Base-by-base conservation (phyloP, 2,113 vertebrate genomes). In the Cavia porcellus region DNA sequence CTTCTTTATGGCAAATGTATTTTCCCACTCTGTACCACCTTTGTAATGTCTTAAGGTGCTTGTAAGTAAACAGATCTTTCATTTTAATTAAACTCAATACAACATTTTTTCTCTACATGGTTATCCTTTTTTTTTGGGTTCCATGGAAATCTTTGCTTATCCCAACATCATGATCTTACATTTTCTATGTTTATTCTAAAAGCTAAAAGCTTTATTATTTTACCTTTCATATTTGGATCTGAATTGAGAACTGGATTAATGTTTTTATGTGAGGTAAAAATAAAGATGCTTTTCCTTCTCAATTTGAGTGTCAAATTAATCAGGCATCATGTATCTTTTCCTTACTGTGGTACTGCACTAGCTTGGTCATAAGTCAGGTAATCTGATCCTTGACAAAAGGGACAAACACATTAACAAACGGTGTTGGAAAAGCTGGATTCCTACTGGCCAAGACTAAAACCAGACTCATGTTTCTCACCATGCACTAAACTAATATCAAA, bases 1-100 rank as follows among this genome's bases (percentile, higher is more conserved):
- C 22, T 47, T 55, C 20, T 74, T 89, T 92, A 80, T 47, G 50
- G 5, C 10, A 85, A 91, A 86, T 81, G 47, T 61, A 82, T 83
- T 61, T 12, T 57, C 35, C 17, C 17, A 86, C 4, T 45, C 64
- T 89, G 80, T 38, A 64, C 6, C 66, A 6, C 35, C 47, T 82
- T 95, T 94, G 75, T 4, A 47, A 66, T 70, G 15, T 94, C 30
- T 91, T 80, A 77, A 42, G 25, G 15, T 79, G 1, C 42, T 91
- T 90, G 81, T 86, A 66, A 66, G 92, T 82, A 24, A 86, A 80
- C 1, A 57, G 55, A 13, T 70, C 90, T 14, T 92, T 92, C 64
- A 93, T 93, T 82, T 92, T 89, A 96, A 81, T 82, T 83, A 86
- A 96, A 85, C n/a, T 85, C 62, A 92, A 52, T 75, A 57, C 50